A percentile compares a stretch with the other conserved stretches of the same genome.
Conservation (phyloP, 2,113 vertebrate species). For the Pterocles burchelli region DNA sequence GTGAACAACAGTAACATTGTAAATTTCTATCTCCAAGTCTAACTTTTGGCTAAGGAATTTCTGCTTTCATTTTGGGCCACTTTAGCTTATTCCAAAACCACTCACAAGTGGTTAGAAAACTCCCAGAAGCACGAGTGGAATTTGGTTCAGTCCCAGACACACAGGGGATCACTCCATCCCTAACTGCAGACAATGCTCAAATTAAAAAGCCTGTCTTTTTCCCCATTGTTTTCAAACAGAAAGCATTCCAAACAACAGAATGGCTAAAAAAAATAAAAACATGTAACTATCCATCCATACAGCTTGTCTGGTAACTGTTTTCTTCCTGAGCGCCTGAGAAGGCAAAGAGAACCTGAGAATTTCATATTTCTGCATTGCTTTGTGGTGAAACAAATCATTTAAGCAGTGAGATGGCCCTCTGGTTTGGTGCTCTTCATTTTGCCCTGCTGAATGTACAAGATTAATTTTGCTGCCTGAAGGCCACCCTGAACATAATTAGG, state of each 20-base stretch:
- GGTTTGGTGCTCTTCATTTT: not conserved
- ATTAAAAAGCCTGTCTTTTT: not conserved
- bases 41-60: not conserved
- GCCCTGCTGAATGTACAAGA: not conserved
- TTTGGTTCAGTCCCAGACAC: not conserved
- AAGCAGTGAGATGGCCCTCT: not conserved
- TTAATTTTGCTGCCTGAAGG: conserved; percentile 58
- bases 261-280: not conserved
- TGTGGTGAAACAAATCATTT: not conserved
- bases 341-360: not conserved
- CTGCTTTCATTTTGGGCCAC: not conserved
- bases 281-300: not conserved
- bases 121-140: not conserved
- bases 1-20: not conserved
- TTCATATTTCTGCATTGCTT: not conserved
- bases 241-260: not conserved
- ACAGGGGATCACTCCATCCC: not conserved
- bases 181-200: not conserved
- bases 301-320: not conserved
- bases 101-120: not conserved
- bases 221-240: not conserved
- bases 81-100: not conserved
- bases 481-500: conserved; percentile 19
- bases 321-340: not conserved
- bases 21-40: not conserved